Base-by-base conservation (phyloP, 2,113 vertebrate species). In the Brachyhypopomus gauderio region DNA sequence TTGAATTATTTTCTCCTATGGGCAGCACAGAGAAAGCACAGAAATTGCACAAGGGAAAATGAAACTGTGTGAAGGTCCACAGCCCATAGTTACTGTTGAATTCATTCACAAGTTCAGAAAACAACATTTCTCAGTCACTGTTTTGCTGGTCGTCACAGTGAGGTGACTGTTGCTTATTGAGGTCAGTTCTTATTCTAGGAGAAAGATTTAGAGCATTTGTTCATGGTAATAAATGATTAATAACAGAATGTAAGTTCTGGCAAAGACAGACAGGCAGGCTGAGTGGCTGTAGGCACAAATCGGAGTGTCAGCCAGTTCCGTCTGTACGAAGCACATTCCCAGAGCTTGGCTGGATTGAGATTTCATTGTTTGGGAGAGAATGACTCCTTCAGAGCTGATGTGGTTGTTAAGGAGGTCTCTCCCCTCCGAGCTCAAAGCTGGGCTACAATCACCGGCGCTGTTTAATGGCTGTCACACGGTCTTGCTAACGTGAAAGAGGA, bases 191-290 rank as follows among this genome's bases (percentile, higher is more conserved):
- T 52, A 12, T 14, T 52, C 45, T 52, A 64, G 27, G 22, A 83
- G 63, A 17, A 5, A 63, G 36, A 34, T 3, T 56, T n/a, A 8
- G 4, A 60, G 19, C 23, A 23, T 58, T 12, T 22, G 55, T 19
- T 6, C 38, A 14, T 22, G 22, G 17, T 55, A n/a, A 20, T 34
- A 52, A 69, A 55, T 27, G 7, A 64, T 22, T 67, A n/a, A 77
- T 78, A 67, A 36, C 36, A 16, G 27, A 67, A 45, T n/a, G 12
- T 38, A 72, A 77, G 27, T 38, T 22, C 77, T 79, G 74, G 77
- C 82, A 81, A 83, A 83, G 85, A 82, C 58, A 59, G 78, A 6
- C 38, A 66, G 62, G 11, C 56, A 55, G 67, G 56, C 56, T n/a
- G 23, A 69, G 30, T 71, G 11, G 73, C 20, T 69, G n/a, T 23